Base-by-base conservation (phyloP, 2,797 vertebrate genomes). In the Falco biarmicus region DNA sequence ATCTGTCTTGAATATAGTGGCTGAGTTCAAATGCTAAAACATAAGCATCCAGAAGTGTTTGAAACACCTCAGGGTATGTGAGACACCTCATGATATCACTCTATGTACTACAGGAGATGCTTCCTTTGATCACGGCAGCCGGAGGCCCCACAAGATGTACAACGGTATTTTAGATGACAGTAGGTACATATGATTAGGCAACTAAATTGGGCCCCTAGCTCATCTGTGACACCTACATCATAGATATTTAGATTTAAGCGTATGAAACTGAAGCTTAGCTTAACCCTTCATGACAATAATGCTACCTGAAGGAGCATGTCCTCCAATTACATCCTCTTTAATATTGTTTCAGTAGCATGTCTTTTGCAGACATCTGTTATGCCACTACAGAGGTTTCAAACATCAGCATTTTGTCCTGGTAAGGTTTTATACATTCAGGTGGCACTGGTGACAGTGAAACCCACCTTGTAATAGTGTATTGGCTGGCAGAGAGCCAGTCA, bases 401-500 rank as follows among this genome's bases (percentile, higher is more conserved):
- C 41, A 53, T 66, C 56, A 4, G 0, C 31, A 18, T 71, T 92
- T 78, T 84, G 8, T 71, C 79, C 54, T 79, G 47, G 25, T 48
- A 73, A 18, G 28, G 4, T 65, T 92, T 83, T 88, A 12, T 80
- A 26, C 10, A 5, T 88, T 64, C 64, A 61, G 13, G 14, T 80
- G 54, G 12, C 28, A 5, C 2, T 64, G 65, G 32, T 51, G 76
- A 63, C 51, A 76, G 43, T 63, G 60, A 89, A 69, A 50, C 24
- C 8, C 25, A 48, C 31, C n/a, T 48, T 45, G n/a, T 68, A 57
- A 50, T 20, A 32, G 19, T n/a, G 20, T 21, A 10, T 11, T 51
- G 59, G 7, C 66, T 66, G 53, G 22, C 51, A 59, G 26, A 75
- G 41, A 74, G 20, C 9, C 0, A 0, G 1, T 25, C 39, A 31